phyloP scores from a whole-genome alignment of 2,888 invertebrate species.

The Polydrusus cervinus region DNA sequence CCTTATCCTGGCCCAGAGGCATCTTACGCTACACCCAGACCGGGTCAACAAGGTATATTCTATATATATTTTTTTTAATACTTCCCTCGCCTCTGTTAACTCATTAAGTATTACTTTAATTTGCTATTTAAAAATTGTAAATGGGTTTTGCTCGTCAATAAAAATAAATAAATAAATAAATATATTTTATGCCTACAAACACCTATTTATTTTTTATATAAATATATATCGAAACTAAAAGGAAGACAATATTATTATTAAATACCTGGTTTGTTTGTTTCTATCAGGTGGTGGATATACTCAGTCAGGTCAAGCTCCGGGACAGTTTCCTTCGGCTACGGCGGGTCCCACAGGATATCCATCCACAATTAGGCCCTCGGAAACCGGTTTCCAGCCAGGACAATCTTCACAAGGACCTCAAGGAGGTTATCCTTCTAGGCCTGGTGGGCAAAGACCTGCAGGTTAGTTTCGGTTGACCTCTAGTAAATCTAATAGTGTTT shows the following conservation, averaged over 20 bases:
- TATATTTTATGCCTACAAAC: no score
- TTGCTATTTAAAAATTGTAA: no score
- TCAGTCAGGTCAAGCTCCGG: not conserved
- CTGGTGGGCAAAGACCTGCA: constrained; percentile 7
- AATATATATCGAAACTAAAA: no score
- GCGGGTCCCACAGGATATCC: constrained; percentile 55
- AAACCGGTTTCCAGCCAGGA: constrained; percentile 30
- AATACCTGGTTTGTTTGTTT: not conserved
- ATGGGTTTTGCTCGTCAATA: no score
- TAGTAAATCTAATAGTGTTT: no score
- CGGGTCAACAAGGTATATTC: constrained; percentile 17
- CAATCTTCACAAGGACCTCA: constrained; percentile 1
- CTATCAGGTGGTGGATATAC: constrained; percentile 8
- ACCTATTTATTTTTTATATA: no score
- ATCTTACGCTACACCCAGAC: constrained; percentile 22
- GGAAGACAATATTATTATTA: no score
- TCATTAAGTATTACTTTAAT: no score
- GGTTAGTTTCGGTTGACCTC: not conserved
- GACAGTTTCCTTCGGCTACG: constrained; percentile 9
- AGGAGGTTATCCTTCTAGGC: constrained; percentile 35
- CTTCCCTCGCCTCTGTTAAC: no score
- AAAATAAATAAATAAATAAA: no score
- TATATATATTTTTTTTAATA: no score
- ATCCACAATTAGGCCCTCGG: constrained; percentile 25
- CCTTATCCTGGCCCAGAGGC: constrained; percentile 1